Percentiles rank a stretch among this genome's conserved stretches.
Conservation (phyloP, 2,113 vertebrate species). For the Lipophrys pholis region DNA sequence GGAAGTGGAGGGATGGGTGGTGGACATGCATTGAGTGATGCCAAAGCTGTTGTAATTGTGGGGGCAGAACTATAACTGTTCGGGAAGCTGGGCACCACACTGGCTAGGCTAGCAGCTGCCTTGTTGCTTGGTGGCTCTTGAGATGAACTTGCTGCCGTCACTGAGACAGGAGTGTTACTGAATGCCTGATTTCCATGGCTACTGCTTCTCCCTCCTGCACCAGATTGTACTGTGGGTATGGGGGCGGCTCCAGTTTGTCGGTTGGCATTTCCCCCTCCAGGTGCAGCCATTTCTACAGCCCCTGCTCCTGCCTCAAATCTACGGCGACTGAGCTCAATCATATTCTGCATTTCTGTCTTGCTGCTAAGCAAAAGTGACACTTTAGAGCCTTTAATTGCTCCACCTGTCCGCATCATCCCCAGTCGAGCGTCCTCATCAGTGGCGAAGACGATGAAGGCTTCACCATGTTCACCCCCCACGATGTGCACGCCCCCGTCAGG, state of each 20-base stretch:
- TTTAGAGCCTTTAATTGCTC: conserved; percentile 98
- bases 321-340: conserved; percentile 99
- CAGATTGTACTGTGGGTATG: conserved; percentile 79
- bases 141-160: conserved; percentile 88
- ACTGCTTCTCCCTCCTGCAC: conserved; percentile 85
- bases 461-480: conserved; percentile 99
- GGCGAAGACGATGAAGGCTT: conserved; percentile 99
- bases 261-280: conserved; percentile 86
- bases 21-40: conserved; percentile 89
- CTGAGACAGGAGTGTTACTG: conserved; percentile 87
- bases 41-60: conserved; percentile 84
- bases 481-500: conserved; percentile 99
- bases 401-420: conserved; percentile 99
- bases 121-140: conserved; percentile 90
- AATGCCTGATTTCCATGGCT: conserved; percentile 90
- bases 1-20: conserved; percentile 94
- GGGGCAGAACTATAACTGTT: conserved; percentile 92
- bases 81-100: conserved; percentile 89
- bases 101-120: conserved; percentile 85
- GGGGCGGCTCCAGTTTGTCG: conserved; percentile 86
- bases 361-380: conserved; percentile 98
- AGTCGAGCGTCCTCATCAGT: conserved; percentile 99
- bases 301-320: conserved; percentile 93
- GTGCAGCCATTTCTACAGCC: conserved; percentile 86
- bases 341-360: conserved; percentile 99